Base-by-base conservation (phyloP, 1,140 invertebrate species). In the Episyrphus balteatus region DNA sequence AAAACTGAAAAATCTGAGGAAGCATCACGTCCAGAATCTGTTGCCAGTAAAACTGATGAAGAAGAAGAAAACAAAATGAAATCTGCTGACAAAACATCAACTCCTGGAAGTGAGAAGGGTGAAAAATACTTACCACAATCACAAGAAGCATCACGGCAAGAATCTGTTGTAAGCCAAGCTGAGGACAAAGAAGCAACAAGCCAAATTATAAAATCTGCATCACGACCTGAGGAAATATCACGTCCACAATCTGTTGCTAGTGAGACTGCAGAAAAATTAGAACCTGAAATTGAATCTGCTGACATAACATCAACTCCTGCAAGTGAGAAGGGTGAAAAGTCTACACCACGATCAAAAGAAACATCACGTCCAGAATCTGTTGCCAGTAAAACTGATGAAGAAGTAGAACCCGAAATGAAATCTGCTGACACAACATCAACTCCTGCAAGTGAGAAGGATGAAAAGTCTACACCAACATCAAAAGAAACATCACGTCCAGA, bases 401-500 rank as follows among this genome's bases (percentile, higher is more conserved):
- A n/a, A n/a, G n/a, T n/a, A 44, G 19, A 36, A 32, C 11, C 31
- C 26, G 21, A 43, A 45, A 42, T 13, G 12, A 11, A 33, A 13
- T 12, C 30, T 18, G 40, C 30, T 30, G 19, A 41, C 1, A 33
- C 30, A 18, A 30, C 33, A 32, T 26, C 3, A 44, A 42, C 44
- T 8, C 30, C 39, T 0, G 46, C 47, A 44, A 36, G 33, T 5
- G 11, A 13, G 2, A 49, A 42, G 12, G 48, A 44, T 21, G 47
- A 50, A 11, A 51, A 48, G 31, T 51, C 48, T 17, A 5, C 39
- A 6, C 12, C 19, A 5, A 5, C 39, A 15, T 41, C 39, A 41
- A 51, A 57, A 42, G 50, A 55, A 15, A 19, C 47, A 30, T 44
- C 52, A 3, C 48, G 53, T 7, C 48, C 39, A 9, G 46, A 43